phyloP scores from a whole-genome alignment of 2,888 invertebrate genomes.

The Synanthedon myopaeformis region DNA sequence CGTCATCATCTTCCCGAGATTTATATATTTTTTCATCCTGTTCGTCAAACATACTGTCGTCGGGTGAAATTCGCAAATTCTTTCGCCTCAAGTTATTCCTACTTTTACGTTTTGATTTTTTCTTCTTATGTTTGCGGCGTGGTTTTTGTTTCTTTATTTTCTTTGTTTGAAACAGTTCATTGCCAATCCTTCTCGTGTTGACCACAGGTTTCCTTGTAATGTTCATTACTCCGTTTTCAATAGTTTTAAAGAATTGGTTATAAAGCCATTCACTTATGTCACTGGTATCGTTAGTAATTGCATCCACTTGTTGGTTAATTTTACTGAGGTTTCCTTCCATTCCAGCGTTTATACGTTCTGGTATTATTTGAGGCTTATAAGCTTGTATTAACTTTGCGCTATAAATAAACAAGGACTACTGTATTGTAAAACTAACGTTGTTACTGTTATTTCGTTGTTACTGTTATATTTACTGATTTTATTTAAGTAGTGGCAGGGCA shows the following conservation, averaged over 20 bases:
- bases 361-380: slow-evolving; percentile 16
- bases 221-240: slow-evolving; percentile 54
- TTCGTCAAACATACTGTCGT: slow-evolving; percentile 48
- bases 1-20: slow-evolving; percentile 15
- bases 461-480: not conserved
- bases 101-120: slow-evolving; percentile 19
- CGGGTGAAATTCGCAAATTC: slow-evolving; percentile 42
- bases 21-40: slow-evolving; percentile 4
- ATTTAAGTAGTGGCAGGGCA: too few relatives aligned
- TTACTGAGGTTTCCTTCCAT: slow-evolving; percentile 5
- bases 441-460: slow-evolving; percentile 6
- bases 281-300: slow-evolving; percentile 39
- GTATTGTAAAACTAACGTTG: not conserved
- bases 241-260: slow-evolving; percentile 58
- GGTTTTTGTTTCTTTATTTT: slow-evolving; percentile 17
- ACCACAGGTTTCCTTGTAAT: slow-evolving; percentile 26
- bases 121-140: slow-evolving; percentile 18
- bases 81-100: slow-evolving; percentile 27
- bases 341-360: not conserved
- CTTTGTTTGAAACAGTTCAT: slow-evolving; percentile 2
- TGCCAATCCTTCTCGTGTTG: slow-evolving; percentile 37
- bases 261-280: slow-evolving; percentile 59
- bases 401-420: slow-evolving; percentile 13
- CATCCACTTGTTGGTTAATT: slow-evolving; percentile 29
- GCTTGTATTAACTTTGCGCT: slow-evolving; percentile 39